Percentiles rank a stretch among this genome's conserved stretches.
These are phyloP conservation scores for Ischnus inquisitorius DNA, from an alignment of 2,888 invertebrate genomes.

Conservation along the genomic window DNA sequence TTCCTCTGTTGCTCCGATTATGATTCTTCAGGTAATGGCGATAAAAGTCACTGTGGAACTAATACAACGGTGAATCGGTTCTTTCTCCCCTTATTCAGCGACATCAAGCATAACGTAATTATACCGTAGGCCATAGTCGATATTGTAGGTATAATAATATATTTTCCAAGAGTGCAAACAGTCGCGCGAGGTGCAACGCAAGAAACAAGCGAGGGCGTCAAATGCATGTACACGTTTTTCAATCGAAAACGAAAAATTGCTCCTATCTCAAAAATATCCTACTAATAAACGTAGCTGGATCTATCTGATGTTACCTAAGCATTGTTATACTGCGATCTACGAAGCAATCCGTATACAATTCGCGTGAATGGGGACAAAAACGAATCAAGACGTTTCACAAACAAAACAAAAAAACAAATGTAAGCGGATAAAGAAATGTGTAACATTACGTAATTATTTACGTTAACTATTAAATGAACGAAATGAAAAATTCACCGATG, in stretches of 20 bases:
- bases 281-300: conserved; percentile 59
- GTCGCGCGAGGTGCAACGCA: conserved; percentile 42
- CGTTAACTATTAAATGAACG: conserved; percentile 39
- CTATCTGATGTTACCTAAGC: conserved; percentile 62
- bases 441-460: conserved; percentile 54
- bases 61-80: conserved; percentile 23
- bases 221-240: conserved; percentile 53
- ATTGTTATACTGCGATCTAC: conserved; percentile 62
- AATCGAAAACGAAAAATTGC: conserved; percentile 38
- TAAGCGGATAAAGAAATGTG: conserved; percentile 40
- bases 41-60: conserved; percentile 2
- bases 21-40: neutral
- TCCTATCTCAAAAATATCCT: conserved; percentile 52
- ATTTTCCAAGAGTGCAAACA: conserved; percentile 68
- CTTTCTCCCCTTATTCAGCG: conserved; percentile 38
- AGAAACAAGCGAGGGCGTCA: conserved; percentile 7
- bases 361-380: conserved; percentile 37
- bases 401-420: too few species aligned
- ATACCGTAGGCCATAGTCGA: conserved; percentile 50
- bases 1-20: conserved; percentile 1
- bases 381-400: conserved; percentile 32
- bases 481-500: neutral
- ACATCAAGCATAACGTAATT: conserved; percentile 49
- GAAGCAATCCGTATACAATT: conserved; percentile 49
- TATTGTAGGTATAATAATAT: conserved; percentile 67